Conservation (phyloP, 2,888 invertebrate species). For the Aphodius sticticus region DNA sequence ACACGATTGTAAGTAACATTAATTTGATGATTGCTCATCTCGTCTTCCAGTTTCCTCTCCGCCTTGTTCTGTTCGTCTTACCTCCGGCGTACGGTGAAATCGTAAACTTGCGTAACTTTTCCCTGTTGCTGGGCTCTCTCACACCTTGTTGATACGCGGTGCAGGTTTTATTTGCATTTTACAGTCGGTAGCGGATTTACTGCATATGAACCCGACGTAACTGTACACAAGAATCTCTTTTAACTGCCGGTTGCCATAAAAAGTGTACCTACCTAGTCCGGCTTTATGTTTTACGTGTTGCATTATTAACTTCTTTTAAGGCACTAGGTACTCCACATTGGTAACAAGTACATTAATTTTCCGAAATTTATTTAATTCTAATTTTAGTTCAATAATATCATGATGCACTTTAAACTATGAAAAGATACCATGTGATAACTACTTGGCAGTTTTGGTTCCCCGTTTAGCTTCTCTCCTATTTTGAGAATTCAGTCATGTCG, state of each 20-base stretch:
- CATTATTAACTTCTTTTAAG: background rate
- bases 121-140: background rate
- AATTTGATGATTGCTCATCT: background rate
- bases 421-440: too few relatives aligned
- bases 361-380: too few relatives aligned
- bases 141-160: background rate
- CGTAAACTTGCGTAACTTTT: background rate
- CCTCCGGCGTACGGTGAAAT: background rate
- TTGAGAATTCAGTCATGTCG: too few relatives aligned
- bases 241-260: background rate
- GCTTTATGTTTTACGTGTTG: background rate
- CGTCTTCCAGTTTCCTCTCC: background rate
- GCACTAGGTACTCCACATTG: background rate
- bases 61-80: background rate
- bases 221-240: background rate
- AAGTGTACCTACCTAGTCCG: background rate
- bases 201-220: conserved; percentile 4
- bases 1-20: background rate
- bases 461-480: too few relatives aligned
- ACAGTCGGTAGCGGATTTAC: background rate
- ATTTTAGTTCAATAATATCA: too few relatives aligned
- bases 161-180: conserved; percentile 4
- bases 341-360: too few relatives aligned
- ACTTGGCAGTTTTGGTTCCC: too few relatives aligned
- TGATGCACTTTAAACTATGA: too few relatives aligned